A percentile compares a stretch with the other conserved stretches of the same genome.
These are phyloP conservation scores for Eunapius fragilis DNA, from an alignment of 37 sponge, comb jelly and placozoan species.

Conservation along the genomic window DNA sequence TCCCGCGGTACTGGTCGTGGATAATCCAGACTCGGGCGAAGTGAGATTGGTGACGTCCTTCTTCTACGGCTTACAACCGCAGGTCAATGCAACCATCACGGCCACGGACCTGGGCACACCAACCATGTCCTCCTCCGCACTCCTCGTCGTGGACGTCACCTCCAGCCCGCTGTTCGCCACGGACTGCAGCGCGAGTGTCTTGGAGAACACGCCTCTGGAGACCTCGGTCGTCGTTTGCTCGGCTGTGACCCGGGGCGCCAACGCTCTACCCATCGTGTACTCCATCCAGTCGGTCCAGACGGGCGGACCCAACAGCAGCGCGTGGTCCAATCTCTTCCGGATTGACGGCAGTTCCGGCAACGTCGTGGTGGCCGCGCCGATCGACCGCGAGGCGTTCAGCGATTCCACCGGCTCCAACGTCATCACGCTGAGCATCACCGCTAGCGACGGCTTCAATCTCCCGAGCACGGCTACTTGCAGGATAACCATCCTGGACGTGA, in stretches of 20 bases:
- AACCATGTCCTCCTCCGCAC: neutral
- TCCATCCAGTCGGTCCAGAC: neutral
- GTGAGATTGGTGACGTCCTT: slow-evolving; percentile 12
- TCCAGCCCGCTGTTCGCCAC: neutral
- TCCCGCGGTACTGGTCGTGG: slow-evolving; percentile 9
- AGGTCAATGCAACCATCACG: slow-evolving; percentile 25
- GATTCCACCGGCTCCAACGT: slow-evolving; percentile 20
- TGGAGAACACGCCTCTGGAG: neutral
- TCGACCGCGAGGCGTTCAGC: slow-evolving; percentile 53
- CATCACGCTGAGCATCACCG: slow-evolving; percentile 36
- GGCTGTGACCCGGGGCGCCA: neutral
- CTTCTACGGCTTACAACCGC: slow-evolving; percentile 28
- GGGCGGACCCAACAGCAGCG: neutral
- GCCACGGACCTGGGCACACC: slow-evolving; percentile 63
- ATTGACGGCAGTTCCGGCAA: slow-evolving; percentile 24
- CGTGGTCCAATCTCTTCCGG: slow-evolving; percentile 1
- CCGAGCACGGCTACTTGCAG: neutral
- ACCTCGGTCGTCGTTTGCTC: neutral
- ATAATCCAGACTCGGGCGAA: slow-evolving; percentile 27
- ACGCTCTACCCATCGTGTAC: neutral
- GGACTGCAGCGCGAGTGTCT: neutral
- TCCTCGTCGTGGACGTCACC: neutral
- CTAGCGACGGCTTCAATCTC: neutral
- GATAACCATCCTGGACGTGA: slow-evolving; percentile 61
- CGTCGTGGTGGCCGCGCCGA: neutral